Evolutionary conservation across 2,888 invertebrate genomes (phyloP), one percentile per base, ranked within the genome.

Genomic region (Sepioteuthis lessoniana): DNA sequence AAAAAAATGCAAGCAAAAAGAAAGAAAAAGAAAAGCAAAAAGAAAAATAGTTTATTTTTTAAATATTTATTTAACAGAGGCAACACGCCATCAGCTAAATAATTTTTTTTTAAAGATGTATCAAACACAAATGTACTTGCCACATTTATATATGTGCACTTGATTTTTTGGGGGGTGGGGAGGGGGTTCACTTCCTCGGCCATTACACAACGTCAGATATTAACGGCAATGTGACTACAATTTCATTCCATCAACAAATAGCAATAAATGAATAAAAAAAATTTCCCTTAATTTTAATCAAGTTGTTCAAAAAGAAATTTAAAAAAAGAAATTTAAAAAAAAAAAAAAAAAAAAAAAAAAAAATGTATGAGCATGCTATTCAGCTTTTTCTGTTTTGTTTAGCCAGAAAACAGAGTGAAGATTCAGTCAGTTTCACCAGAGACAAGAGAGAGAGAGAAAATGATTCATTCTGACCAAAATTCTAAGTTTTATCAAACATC

Each of bases 51-150:
- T 55, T 55, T 55, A 1, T 76, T 76, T 60, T 60, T 76, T 13
- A n/a, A 76, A 76, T 76, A 76, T 76, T 76, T 76, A 76, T 76
- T 76, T 76, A 76, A 76, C 76, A 76, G 76, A n/a, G 76, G 76
- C 76, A 76, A 76, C 76, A 76, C 25, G 55, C 76, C 76, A 76
- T 76, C 76, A 76, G 76, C n/a, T 76, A 76, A 76, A 76, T 76
- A 19, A 0, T 76, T 76, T n/a, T 76, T 76, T 31, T 76, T 3
- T 25, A 60, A 8, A 35, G 35, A 76, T 76, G n/a, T n/a, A 76
- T 76, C 76, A 10, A n/a, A 76, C 76, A 76, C 31, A n/a, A 76
- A 76, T 76, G 35, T 76, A 76, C 76, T n/a, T 76, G n/a, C n/a
- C 76, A 76, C n/a, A 76, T 76, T 76, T 76, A 76, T 76, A 76